phyloP scores from a whole-genome alignment of 2,113 vertebrate species.

The Tragelaphus scriptus region DNA sequence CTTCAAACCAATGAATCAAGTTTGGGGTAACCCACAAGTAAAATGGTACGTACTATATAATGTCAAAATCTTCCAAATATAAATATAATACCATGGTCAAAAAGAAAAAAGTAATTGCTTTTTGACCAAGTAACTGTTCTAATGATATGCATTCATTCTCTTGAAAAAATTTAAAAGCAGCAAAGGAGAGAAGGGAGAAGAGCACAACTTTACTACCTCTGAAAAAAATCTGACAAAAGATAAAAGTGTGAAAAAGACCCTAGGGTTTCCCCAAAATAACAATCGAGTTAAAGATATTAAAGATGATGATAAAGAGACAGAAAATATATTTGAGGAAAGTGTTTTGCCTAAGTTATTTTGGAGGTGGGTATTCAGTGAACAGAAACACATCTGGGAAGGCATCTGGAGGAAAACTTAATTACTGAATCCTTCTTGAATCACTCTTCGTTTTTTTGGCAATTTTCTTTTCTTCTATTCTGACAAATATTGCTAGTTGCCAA shows the following conservation, averaged over 20 bases:
- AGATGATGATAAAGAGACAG: background rate
- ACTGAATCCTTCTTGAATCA: background rate
- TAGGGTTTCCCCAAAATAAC: background rate
- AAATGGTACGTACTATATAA: background rate
- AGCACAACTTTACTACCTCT: background rate
- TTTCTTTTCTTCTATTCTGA: background rate
- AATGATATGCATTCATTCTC: background rate
- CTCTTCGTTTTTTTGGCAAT: background rate
- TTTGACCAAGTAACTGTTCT: background rate
- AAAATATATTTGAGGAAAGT: background rate
- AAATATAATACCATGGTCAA: background rate
- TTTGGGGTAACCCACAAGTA: background rate
- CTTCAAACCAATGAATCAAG: background rate
- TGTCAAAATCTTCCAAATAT: background rate
- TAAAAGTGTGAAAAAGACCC: background rate
- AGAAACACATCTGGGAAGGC: slow-evolving; percentile 19
- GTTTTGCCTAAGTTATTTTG: background rate
- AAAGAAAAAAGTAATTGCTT: background rate
- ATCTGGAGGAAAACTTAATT: slow-evolving; percentile 14
- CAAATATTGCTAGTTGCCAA: background rate
- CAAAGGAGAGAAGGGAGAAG: background rate
- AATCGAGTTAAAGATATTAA: background rate
- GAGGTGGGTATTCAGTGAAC: background rate
- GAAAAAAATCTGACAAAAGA: background rate
- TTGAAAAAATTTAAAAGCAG: background rate